Percentiles rank a stretch among this genome's conserved stretches.
Conservation (phyloP, 2,888 invertebrate species). For the Ectropis crepuscularia region DNA sequence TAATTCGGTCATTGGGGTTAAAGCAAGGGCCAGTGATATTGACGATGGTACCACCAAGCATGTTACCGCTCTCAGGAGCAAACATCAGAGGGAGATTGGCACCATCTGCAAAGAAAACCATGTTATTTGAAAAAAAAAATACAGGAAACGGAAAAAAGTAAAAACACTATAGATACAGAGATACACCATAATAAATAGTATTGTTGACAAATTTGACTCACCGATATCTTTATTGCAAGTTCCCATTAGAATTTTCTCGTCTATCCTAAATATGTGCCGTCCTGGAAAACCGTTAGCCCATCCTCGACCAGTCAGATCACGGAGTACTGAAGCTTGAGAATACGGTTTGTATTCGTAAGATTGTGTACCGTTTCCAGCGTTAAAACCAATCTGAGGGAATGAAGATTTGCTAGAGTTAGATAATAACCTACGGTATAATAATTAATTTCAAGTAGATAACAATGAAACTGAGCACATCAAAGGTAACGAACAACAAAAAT, state of each 20-base stretch:
- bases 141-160: background rate
- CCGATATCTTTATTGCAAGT: conserved; percentile 96
- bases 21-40: conserved; percentile 99
- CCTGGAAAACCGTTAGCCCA: conserved; percentile 95
- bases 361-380: conserved; percentile 97
- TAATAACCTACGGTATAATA: too few species aligned
- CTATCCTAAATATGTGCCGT: conserved; percentile 96
- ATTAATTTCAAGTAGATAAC: too few species aligned
- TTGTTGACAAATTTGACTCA: conserved; percentile 55
- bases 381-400: conserved; percentile 93
- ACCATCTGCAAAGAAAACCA: conserved; percentile 84
- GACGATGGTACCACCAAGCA: conserved; percentile 98
- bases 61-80: conserved; percentile 97
- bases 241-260: conserved; percentile 96
- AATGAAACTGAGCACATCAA: too few species aligned
- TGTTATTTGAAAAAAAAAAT: background rate
- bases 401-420: background rate
- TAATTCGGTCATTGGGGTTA: conserved; percentile 89
- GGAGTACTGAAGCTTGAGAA: conserved; percentile 93
- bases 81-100: conserved; percentile 93
- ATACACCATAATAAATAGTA: too few species aligned
- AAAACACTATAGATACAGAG: too few species aligned
- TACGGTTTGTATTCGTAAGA: conserved; percentile 95
- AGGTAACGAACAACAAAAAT: too few species aligned
- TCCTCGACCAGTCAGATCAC: conserved; percentile 93